Conservation (phyloP, 2,888 invertebrate genomes). For the Melipona beecheii region DNA sequence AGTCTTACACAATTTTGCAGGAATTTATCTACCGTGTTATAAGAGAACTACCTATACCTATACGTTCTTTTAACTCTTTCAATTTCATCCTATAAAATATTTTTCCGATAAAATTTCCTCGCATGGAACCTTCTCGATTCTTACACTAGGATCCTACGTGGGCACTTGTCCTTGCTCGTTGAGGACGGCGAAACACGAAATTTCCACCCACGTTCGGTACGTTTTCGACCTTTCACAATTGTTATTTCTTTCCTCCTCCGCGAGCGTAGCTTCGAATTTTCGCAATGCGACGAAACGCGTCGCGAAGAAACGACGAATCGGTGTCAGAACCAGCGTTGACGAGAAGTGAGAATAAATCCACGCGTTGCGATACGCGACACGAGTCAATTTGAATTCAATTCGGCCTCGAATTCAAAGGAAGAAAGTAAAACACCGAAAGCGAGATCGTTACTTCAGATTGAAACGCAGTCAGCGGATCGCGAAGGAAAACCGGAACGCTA, state of each 20-base stretch:
- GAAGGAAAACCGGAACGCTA: conserved; percentile 24
- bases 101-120: no score
- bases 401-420: conserved; percentile 14
- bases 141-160: conserved; percentile 44
- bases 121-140: conserved; percentile 6
- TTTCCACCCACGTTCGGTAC: conserved; percentile 41
- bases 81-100: no score
- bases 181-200: conserved; percentile 60
- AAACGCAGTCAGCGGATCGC: conserved; percentile 36
- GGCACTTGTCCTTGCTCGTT: conserved; percentile 53
- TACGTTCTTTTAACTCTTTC: no score
- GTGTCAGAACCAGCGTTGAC: neutral
- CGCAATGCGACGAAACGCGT: neutral
- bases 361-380: no score
- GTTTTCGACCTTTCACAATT: conserved; percentile 19
- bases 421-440: conserved; percentile 61
- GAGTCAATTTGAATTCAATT: conserved; percentile 1
- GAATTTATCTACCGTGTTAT: no score
- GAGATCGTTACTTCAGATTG: conserved; percentile 48
- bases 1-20: no score
- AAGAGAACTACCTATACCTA: no score
- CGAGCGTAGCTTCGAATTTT: neutral
- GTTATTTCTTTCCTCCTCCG: neutral
- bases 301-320: neutral
- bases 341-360: neutral